Base-by-base conservation (phyloP, 2,888 invertebrate species). In the Ornithoptera priamus region DNA sequence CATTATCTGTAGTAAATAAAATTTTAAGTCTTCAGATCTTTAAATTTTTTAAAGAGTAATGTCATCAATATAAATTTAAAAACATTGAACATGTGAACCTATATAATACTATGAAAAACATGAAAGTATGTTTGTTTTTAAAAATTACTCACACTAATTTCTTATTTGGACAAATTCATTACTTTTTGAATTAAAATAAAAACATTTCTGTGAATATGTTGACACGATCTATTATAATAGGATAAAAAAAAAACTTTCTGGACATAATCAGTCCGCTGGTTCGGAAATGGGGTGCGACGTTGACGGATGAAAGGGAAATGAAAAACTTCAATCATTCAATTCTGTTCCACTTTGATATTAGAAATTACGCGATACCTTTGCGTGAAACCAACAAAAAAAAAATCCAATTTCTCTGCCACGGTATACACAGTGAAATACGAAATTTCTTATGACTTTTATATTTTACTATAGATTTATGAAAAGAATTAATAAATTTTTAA, bases 251-350 rank as follows among this genome's bases (percentile, higher is more conserved):
- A 63, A 69, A 70, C 62, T 62, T 63, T 69, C 67, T 70, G 68
- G 69, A 71, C 63, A 64, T 70, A 72, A 73, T 74, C 68, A 68
- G 72, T 69, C 65, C 46, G 65, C 63, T 62, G 69, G 71, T 73
- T 75, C 75, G 82, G 84, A 82, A 83, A 84, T 81, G 76, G 78
- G 76, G 72, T 72, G 69, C 74, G 84, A 84, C 84, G 74, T 79
- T 85, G 86, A 85, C 78, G 74, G 77, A 85, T 83, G 79, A 78
- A 78, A 78, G 77, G 83, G 83, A 86, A 84, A 84, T 81, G 80
- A 77, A 77, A 79, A 77, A 80, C 74, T 80, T 81, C 79, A 76
- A 77, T 79, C 75, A 75, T 72, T 78, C 74, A 78, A 78, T 78
- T 78, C 75, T 74, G 75, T 70, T 74, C 73, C 74, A 69, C 72